Evolutionary conservation across 1,140 invertebrate genomes (phyloP).

Genomic region (Dinoponera quadriceps): DNA sequence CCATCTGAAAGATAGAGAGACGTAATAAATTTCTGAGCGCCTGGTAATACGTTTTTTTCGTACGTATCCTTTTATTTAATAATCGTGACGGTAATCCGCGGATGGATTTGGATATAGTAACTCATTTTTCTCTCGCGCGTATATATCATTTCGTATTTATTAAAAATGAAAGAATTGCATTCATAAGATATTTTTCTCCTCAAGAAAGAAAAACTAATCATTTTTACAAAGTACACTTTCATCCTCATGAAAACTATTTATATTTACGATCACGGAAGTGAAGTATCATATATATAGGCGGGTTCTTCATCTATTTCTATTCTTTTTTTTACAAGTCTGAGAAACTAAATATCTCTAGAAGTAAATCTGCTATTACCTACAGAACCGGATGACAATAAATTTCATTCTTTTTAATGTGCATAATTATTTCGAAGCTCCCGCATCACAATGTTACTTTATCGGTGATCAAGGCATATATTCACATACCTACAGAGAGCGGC

Average conservation of each 20-base stretch:
- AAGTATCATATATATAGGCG: no score
- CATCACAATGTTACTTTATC: conserved; percentile 6
- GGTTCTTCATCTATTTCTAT: neutral
- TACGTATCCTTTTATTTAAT: conserved; percentile 27
- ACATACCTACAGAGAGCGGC: neutral
- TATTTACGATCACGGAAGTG: neutral
- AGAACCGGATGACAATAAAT: neutral
- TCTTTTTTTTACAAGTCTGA: conserved; percentile 1
- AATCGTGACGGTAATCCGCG: neutral
- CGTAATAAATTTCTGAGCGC: neutral
- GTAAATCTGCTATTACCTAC: no score
- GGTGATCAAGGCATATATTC: neutral
- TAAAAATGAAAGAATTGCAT: no score
- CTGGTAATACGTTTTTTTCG: conserved; percentile 2
- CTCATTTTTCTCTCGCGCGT: neutral
- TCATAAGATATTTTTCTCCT: no score
- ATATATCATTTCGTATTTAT: no score
- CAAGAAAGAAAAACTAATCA: neutral
- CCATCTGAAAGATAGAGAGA: conserved; percentile 27
- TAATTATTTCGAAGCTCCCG: neutral
- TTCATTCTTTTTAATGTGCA: neutral
- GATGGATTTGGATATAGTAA: neutral
- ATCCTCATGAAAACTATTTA: neutral
- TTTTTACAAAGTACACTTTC: neutral
- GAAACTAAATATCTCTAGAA: conserved; percentile 12